Conservation (phyloP, 2,113 vertebrate genomes). For the zebrafish (Danio rerio) region GRCz12tu NC_133195.1:5112501-5113000, state of each 20-base stretch:
- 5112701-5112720: constrained; percentile 8
- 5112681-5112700: not conserved
- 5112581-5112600: no score
- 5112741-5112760: not conserved
- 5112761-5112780: not conserved
- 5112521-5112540: no score
- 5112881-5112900: not conserved
- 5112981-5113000: not conserved
- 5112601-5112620: no score
- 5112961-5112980: not conserved
- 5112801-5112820: not conserved
- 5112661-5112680: not conserved
- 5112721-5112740: not conserved
- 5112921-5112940: not conserved
- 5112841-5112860: constrained; percentile 14
- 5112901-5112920: not conserved
- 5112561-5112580: no score
- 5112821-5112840: constrained; percentile 11
- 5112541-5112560: no score
- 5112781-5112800: not conserved
- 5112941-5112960: not conserved
- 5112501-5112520: no score
- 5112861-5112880: not conserved
- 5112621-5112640: not conserved
- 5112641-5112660: not conserved